These are phyloP conservation scores for Acleris laterana DNA, from an alignment of 2,888 invertebrate genomes.

Conservation along the genomic window DNA sequence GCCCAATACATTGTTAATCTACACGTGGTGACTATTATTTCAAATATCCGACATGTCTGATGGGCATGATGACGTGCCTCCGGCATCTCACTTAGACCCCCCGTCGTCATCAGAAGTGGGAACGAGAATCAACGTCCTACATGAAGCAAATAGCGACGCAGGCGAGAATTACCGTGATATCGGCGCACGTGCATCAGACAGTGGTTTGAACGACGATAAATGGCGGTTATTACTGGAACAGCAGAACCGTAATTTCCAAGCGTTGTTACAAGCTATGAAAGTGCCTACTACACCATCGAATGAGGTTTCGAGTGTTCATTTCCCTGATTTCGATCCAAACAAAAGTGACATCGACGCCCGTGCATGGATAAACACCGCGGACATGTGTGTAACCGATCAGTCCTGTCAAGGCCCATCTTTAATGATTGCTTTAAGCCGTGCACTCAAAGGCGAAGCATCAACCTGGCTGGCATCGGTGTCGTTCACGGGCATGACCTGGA, in stretches of 20 bases:
- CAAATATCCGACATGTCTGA: slow-evolving; percentile 1
- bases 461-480: slow-evolving; percentile 34
- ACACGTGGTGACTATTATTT: neutral
- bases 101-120: neutral
- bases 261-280: neutral
- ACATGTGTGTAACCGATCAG: slow-evolving; percentile 33
- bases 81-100: neutral
- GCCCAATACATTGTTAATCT: neutral
- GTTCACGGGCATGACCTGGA: slow-evolving; percentile 35
- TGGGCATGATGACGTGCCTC: neutral
- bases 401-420: slow-evolving; percentile 6
- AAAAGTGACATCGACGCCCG: neutral
- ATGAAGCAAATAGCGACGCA: no score
- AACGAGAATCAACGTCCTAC: no score
- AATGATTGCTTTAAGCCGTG: slow-evolving; percentile 34
- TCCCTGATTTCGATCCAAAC: slow-evolving; percentile 3
- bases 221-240: neutral
- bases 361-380: neutral
- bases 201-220: neutral
- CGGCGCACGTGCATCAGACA: no score
- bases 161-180: no score
- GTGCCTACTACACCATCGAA: neutral
- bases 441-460: slow-evolving; percentile 34
- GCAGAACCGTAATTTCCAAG: neutral
- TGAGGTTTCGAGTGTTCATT: neutral